Base-by-base conservation (phyloP, 2,113 vertebrate genomes). In the Colistium nudipinnis region DNA sequence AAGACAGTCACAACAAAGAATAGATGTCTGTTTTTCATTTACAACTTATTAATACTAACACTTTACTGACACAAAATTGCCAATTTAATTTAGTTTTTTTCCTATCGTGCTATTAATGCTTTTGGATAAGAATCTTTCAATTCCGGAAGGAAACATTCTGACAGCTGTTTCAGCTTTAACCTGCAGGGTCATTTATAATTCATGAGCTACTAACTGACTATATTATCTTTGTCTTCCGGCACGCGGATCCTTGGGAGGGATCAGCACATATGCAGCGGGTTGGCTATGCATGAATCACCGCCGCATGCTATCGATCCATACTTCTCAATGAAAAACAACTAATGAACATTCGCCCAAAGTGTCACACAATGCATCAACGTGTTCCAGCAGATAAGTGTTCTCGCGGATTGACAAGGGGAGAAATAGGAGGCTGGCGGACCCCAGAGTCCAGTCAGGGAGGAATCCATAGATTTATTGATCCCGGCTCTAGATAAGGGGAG, bases 401-500 rank as follows among this genome's bases (percentile, higher is more conserved):
- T 70, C 2, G 45, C 57, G 70, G 86, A 89, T 83, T 88, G 89
- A 91, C 83, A 83, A 69, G 79, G 61, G 53, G 48, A 64, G 83
- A 86, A 89, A 80, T 73, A 83, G 76, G 75, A 84, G 78, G 55
- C 80, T 25, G 38, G 57, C 69, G 78, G 84, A 84, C 77, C 86
- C 80, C 65, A 47, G 65, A 86, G 86, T 88, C 80, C 74, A 76
- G 83, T 70, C 76, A 28, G 78, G 70, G 71, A 64, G 30, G 55
- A 36, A 78, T 78, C 53, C 62, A 93, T 89, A 55, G 91, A 94
- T 91, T 91, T 93, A 93, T 92, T 82, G 91, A 93, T 86, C 78
- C 61, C 7, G 70, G 70, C 79, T 80, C 52, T 73, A 84, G 85
- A 91, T 90, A 90, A 89, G 74, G 83, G 81, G 53, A 81, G 78